Base-by-base conservation (phyloP, 2,888 invertebrate genomes). In the Metellina segmentata region DNA sequence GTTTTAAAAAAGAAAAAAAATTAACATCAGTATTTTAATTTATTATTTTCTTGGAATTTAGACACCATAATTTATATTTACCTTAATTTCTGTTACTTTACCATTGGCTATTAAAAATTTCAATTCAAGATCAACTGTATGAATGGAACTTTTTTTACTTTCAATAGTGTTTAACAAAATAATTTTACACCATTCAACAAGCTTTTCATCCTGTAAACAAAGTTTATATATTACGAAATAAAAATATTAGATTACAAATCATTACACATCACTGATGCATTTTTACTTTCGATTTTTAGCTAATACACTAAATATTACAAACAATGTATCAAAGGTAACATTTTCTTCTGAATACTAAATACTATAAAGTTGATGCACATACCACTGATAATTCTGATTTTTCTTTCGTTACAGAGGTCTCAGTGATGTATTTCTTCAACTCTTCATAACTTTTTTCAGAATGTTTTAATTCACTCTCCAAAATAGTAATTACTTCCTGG, bases 171-270 rank as follows among this genome's bases (percentile, higher is more conserved):
- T 19, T 8, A 9, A 20, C 6, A 88, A 51, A 49, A 81, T 20
- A 8, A 52, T n/a, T 16, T 75, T 81, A 49, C 81, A 88, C 7
- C 13, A 8, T 75, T 75, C 9, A 61, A 81, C 48, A 69, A 49
- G 52, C 74, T 81, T 88, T 81, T 88, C 74, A 48, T 74, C 81
- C 88, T 88, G 49, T 6, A 74, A 75, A 49, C 19, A 81, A 34
- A 34, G 4, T 34, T 34, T 19, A 49, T 77, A 1, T 6, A 16
- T 51, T n/a, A 77, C 13, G 9, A 77, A 5, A 34, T 75, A 75
- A 34, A 13, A 48, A 75, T 16, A 49, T n/a, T n/a, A n/a, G n/a
- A n/a, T n/a, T n/a, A n/a, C n/a, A n/a, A n/a, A n/a, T n/a, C n/a
- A n/a, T n/a, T n/a, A n/a, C n/a, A n/a, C n/a, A n/a, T n/a, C n/a